phyloP scores from a whole-genome alignment of 2,113 vertebrate genomes.

The Thymallus thymallus region DNA sequence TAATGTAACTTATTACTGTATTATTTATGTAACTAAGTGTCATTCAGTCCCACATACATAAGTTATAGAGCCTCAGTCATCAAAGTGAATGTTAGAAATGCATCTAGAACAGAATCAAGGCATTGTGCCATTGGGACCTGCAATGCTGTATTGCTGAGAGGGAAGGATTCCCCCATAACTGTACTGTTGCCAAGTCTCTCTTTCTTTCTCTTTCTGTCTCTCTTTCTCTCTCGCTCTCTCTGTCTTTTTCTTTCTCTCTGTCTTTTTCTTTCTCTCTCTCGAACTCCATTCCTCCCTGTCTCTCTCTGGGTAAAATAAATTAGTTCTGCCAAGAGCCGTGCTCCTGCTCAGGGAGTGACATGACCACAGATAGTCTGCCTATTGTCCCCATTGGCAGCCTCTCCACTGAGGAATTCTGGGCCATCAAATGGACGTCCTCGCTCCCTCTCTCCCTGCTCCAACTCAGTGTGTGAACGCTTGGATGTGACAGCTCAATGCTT shows the following conservation, averaged over 20 bases:
- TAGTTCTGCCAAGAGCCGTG: conserved; percentile 2
- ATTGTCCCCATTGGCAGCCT: conserved; percentile 1
- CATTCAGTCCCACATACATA: not conserved
- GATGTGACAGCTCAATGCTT: not conserved
- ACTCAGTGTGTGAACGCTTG: not conserved
- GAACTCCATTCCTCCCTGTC: not conserved
- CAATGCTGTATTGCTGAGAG: not conserved
- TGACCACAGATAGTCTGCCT: not conserved
- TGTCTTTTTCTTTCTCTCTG: not conserved
- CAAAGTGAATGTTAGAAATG: not conserved
- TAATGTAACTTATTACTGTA: not conserved
- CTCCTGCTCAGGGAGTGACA: not conserved
- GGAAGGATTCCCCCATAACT: not conserved
- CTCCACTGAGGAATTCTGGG: not conserved
- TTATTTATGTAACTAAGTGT: not conserved
- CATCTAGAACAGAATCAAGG: not conserved
- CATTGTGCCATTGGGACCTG: not conserved
- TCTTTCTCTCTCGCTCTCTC: conserved; percentile 2
- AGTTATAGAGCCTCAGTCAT: not conserved
- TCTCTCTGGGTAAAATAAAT: conserved; percentile 10
- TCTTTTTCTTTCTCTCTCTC: not conserved
- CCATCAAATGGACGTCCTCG: conserved; percentile 3
- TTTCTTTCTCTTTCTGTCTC: not conserved
- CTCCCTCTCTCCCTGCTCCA: not conserved
- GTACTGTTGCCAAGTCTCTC: not conserved